Base-by-base conservation (phyloP, 2,888 invertebrate species). In the Cerceris rybyensis region DNA sequence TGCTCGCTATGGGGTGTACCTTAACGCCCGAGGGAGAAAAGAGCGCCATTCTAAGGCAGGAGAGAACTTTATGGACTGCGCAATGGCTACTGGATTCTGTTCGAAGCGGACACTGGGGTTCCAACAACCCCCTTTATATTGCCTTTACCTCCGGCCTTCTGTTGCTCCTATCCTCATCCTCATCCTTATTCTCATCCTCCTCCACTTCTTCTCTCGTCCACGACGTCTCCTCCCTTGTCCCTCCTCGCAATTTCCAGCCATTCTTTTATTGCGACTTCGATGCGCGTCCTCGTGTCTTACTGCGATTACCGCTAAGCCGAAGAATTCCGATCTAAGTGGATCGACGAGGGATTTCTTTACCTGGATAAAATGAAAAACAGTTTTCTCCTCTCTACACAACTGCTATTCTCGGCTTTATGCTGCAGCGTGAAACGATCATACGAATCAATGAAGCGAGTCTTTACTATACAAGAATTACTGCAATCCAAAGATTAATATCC, bases 51-150 rank as follows among this genome's bases (percentile, higher is more conserved):
- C 85, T 72, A 75, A 84, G 79, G 78, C 84, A 71, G 75, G 84
- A 88, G 88, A 82, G 85, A 89, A 83, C 83, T 91, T 90, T 91
- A 91, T 90, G 89, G 89, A 88, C 88, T 88, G 85, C 84, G 88
- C 89, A 86, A 87, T 86, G 88, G 89, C 86, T 81, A 87, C 85
- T 87, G 82, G 77, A 80, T 85, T 85, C 80, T 73, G 77, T 72
- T 75, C 71, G 72, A 76, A 55, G 66, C 80, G 80, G 78, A 84
- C 80, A 78, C 71, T 73, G 28, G 80, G 70, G 71, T 57, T 80
- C 65, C 70, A 50, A 46, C 59, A 59, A 70, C 76, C 77, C 79
- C 79, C 68, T 81, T 83, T 85, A 76, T 77, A 82, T 77, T 78
- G 78, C 65, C 67, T 73, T 73, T 73, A 60, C 65, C 74, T 57